Conservation (phyloP, 2,113 vertebrate genomes). For the Lethenteron reissneri region DNA sequence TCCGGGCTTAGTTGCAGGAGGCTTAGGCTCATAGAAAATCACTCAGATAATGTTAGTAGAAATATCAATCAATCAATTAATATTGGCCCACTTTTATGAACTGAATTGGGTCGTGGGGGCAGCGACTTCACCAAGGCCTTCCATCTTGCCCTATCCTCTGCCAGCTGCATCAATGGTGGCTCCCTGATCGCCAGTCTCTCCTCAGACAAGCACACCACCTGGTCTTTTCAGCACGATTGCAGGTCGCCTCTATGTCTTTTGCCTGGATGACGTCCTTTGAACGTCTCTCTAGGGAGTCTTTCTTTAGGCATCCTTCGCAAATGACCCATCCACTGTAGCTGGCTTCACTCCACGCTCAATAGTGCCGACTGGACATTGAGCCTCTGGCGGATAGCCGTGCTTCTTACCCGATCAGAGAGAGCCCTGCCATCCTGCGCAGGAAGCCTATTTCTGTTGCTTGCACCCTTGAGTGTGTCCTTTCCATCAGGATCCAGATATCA, state of each 20-base stretch:
- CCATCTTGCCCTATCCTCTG: no score
- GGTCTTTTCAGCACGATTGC: no score
- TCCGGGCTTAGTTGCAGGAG: no score
- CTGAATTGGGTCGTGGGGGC: no score
- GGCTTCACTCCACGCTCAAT: background rate
- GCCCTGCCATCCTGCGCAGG: background rate
- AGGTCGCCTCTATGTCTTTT: background rate
- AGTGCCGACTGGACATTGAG: background rate
- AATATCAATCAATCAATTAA: no score
- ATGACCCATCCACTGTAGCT: background rate
- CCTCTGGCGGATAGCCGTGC: background rate
- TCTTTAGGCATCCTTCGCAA: background rate
- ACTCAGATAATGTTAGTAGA: no score
- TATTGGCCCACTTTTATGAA: no score
- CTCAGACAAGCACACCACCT: no score
- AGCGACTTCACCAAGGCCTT: no score
- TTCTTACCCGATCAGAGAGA: background rate
- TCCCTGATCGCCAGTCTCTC: no score
- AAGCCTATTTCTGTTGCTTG: constrained; percentile 7
- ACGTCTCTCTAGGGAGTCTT: background rate
- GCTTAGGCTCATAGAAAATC: no score
- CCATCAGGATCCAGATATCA: background rate
- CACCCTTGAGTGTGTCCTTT: constrained; percentile 3
- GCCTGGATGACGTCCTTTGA: background rate
- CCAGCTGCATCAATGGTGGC: no score